These are phyloP conservation scores for Hylomyscus alleni DNA, from an alignment of 2,797 vertebrate genomes.

Conservation along the genomic window DNA sequence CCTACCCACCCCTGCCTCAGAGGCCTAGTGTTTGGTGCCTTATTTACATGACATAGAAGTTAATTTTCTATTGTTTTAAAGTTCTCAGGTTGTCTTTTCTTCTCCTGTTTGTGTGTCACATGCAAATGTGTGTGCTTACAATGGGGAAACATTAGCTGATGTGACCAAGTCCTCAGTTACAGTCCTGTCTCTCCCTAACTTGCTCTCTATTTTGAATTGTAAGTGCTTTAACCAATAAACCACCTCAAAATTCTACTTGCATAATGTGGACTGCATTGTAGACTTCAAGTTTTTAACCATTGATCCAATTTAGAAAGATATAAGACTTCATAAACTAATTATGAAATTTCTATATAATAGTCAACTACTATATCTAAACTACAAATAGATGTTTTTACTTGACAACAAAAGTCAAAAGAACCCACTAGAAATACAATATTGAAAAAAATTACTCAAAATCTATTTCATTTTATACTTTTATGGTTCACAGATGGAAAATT, in stretches of 20 bases:
- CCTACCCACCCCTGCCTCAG: no score
- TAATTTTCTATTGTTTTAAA: background rate
- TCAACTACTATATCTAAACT: background rate
- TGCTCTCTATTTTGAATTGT: background rate
- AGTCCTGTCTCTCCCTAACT: background rate
- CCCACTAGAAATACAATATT: background rate
- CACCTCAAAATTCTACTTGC: background rate
- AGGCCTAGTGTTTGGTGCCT: background rate
- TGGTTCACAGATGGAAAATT: background rate
- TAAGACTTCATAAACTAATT: background rate
- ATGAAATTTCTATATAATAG: background rate
- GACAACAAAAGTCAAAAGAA: background rate
- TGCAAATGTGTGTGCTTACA: background rate
- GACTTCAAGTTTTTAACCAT: background rate
- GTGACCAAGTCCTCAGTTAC: background rate
- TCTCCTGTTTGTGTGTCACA: background rate
- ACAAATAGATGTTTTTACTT: background rate
- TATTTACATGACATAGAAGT: background rate
- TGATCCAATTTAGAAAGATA: background rate
- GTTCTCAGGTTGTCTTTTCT: background rate
- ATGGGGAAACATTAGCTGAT: background rate
- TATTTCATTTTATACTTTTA: background rate
- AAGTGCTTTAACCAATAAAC: background rate
- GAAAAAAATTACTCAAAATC: background rate
- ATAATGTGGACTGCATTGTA: accelerated